Base-by-base conservation (phyloP, 2,888 invertebrate species). In the Acronicta psi region DNA sequence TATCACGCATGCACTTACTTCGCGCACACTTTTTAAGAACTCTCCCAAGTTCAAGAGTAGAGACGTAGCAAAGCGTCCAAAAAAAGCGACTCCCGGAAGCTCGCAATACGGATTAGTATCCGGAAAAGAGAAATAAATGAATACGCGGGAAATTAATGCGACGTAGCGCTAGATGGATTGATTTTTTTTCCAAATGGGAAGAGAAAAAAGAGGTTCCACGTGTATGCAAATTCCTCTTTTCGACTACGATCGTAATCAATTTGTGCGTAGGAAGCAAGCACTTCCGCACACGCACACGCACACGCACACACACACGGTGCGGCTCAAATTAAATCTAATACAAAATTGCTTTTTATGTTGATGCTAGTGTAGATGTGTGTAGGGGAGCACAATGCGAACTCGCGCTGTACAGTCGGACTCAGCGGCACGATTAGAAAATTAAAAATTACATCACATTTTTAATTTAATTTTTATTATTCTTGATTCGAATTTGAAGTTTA, bases 281-380 rank as follows among this genome's bases (percentile, higher is more conserved):
- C 85, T 85, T 85, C 84, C 85, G 86, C 84, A 80, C 84, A 82
- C 87, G 79, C 83, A 82, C 75, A 80, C 82, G 68, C 77, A 58
- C 13, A 11, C 80, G 4, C 42, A 63, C 51, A 34, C 86, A 82
- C 84, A 69, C 54, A 58, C 54, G 47, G 86, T 84, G 83, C 81
- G 86, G 83, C 84, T 86, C 93, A 93, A 93, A 94, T 94, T 94
- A 93, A 93, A 93, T 94, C 94, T 94, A 93, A 93, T 93, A 94
- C 93, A 93, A 93, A 94, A 93, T 93, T 93, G 93, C 94, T 93
- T 94, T 93, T 93, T 93, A 93, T 92, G 92, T 92, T 92, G 88
- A 78, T 86, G 90, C 88, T 91, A 89, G 91, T 87, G 87, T 84
- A 82, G 84, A 92, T 91, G 93, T 92, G 92, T 88, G 91, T 88